Evolutionary conservation across 2,888 invertebrate genomes (phyloP).

Genomic region (Tetragonula carbonaria): DNA sequence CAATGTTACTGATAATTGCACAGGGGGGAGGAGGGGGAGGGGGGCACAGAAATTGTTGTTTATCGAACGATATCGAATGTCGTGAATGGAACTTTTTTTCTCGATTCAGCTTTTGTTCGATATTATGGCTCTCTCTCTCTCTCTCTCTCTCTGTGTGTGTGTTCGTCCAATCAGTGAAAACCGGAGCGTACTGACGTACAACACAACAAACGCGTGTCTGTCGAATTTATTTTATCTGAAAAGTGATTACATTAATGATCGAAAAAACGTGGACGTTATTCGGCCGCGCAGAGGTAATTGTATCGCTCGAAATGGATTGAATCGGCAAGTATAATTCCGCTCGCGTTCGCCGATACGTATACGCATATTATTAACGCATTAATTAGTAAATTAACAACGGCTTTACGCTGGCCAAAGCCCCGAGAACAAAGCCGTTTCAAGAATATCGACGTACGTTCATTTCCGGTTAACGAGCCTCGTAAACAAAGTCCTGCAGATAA

Average conservation of each 20-base stretch:
- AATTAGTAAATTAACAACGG: slow-evolving; percentile 57
- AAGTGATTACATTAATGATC: slow-evolving; percentile 23
- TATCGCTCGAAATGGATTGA: slow-evolving; percentile 35
- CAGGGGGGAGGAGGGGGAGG: too few species aligned
- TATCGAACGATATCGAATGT: slow-evolving; percentile 8
- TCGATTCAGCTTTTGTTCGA: not conserved
- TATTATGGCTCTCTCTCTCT: not conserved
- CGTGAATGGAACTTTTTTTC: not conserved
- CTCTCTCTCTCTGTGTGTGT: not conserved
- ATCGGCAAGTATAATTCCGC: slow-evolving; percentile 22
- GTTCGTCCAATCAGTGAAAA: not conserved
- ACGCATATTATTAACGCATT: slow-evolving; percentile 20
- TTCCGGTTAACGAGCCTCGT: slow-evolving; percentile 23
- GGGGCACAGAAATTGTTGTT: not conserved
- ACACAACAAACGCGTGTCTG: not conserved
- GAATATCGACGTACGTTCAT: slow-evolving; percentile 17
- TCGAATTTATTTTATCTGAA: not conserved
- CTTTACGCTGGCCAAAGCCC: not conserved
- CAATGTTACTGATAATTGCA: not conserved
- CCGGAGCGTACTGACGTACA: not conserved
- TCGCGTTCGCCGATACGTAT: not conserved
- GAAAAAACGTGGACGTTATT: slow-evolving; percentile 8
- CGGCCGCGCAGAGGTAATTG: slow-evolving; percentile 13
- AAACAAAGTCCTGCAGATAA: not conserved
- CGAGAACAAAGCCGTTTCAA: slow-evolving; percentile 10